phyloP scores from a whole-genome alignment of 35 echinoderm and acorn worm species.

The Apostichopus californicus region DNA sequence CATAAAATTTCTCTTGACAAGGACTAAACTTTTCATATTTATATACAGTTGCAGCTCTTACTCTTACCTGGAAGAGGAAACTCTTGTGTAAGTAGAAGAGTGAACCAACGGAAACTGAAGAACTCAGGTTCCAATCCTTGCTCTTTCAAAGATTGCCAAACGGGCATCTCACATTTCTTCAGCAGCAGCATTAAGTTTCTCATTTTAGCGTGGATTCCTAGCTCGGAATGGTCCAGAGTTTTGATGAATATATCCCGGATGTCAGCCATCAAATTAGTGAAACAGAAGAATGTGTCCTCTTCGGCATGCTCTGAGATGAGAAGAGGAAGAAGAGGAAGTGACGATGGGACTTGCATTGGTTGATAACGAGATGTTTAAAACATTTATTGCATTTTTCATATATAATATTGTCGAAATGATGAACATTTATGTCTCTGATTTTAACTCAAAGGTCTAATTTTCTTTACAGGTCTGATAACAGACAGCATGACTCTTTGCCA shows the following conservation, averaged over 20 bases:
- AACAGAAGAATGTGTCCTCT: conserved; percentile 97
- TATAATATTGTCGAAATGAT: too few species aligned
- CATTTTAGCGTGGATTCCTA: conserved; percentile 97
- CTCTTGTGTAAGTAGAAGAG: conserved; percentile 88
- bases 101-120: conserved; percentile 94
- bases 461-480: too few species aligned
- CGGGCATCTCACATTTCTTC: conserved; percentile 65
- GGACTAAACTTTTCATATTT: too few species aligned
- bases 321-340: too few species aligned
- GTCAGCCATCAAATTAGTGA: conserved; percentile 97
- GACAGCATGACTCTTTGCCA: too few species aligned
- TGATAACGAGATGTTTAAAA: too few species aligned
- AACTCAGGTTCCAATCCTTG: conserved; percentile 91
- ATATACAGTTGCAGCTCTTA: too few species aligned
- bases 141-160: conserved; percentile 66
- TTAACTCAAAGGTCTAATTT: too few species aligned
- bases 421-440: too few species aligned
- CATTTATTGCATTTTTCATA: too few species aligned
- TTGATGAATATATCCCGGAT: conserved; percentile 99
- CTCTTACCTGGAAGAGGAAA: conserved; percentile 80
- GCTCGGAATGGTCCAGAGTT: conserved; percentile 81
- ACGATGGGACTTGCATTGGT: too few species aligned
- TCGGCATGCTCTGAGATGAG: conserved; percentile 82
- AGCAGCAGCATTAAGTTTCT: conserved; percentile 69
- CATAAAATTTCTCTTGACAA: too few species aligned